phyloP scores from a whole-genome alignment of 2,888 invertebrate genomes.

The Anthrax anthrax region DNA sequence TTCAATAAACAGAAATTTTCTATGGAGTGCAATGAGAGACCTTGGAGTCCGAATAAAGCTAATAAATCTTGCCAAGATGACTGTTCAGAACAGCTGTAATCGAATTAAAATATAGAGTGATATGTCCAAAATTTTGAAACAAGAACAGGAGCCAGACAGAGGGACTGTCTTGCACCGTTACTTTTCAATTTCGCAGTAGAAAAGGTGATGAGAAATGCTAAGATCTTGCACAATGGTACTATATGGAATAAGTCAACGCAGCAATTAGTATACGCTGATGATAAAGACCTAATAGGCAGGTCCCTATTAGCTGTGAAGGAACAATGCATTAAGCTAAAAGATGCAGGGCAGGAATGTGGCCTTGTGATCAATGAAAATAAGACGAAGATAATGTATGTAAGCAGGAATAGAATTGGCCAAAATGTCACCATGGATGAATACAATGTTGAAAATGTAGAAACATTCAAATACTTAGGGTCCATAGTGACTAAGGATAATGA shows the following conservation, averaged over 20 bases:
- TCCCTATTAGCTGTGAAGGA: background rate
- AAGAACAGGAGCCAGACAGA: background rate
- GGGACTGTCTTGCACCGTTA: background rate
- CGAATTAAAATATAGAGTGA: no score
- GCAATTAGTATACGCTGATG: background rate
- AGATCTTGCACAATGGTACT: background rate
- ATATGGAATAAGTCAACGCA: background rate
- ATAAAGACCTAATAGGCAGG: background rate
- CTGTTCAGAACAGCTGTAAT: background rate
- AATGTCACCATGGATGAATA: no score
- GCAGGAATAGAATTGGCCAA: no score
- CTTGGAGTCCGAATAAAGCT: no score
- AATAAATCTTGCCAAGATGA: background rate
- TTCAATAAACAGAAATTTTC: background rate
- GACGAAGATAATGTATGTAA: background rate
- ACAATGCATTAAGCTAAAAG: background rate
- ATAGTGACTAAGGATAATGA: background rate
- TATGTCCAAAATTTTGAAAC: background rate
- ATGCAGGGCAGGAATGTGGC: background rate
- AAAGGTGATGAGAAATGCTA: background rate
- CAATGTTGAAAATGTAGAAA: no score
- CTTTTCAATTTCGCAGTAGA: background rate
- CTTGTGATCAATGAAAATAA: background rate
- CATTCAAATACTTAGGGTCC: background rate
- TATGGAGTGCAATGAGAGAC: background rate